These are phyloP conservation scores for Paratilapia polleni DNA, from an alignment of 2,113 vertebrate genomes.

Conservation along the genomic window DNA sequence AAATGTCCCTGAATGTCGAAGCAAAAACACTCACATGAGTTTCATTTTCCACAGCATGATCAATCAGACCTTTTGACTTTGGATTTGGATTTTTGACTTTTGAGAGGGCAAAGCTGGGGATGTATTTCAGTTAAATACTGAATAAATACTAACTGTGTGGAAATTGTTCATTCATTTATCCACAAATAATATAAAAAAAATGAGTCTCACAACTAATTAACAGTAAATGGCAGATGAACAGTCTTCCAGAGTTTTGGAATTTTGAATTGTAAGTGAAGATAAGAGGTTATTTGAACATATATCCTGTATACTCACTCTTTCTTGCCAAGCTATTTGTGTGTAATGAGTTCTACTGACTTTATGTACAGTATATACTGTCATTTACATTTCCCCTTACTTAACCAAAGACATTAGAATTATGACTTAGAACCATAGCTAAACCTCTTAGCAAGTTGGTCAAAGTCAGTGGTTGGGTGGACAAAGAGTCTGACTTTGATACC, in stretches of 20 bases:
- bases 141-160: neutral
- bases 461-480: neutral
- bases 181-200: neutral
- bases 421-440: neutral
- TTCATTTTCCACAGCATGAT: slow-evolving; percentile 49
- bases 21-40: slow-evolving; percentile 67
- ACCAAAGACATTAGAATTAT: neutral
- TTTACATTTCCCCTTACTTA: neutral
- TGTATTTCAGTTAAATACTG: neutral
- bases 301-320: too few species aligned
- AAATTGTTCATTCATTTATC: neutral
- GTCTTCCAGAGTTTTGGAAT: neutral
- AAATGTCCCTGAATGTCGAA: slow-evolving; percentile 81
- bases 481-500: neutral
- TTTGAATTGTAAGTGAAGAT: neutral
- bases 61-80: slow-evolving; percentile 24
- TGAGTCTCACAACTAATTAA: neutral
- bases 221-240: neutral
- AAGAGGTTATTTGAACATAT: too few species aligned
- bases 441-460: neutral
- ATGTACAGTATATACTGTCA: neutral
- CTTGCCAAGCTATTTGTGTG: neutral
- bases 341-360: neutral
- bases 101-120: neutral
- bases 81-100: neutral